Evolutionary conservation across 2,888 invertebrate genomes (phyloP).

Genomic region (Isotomurus palustris): DNA sequence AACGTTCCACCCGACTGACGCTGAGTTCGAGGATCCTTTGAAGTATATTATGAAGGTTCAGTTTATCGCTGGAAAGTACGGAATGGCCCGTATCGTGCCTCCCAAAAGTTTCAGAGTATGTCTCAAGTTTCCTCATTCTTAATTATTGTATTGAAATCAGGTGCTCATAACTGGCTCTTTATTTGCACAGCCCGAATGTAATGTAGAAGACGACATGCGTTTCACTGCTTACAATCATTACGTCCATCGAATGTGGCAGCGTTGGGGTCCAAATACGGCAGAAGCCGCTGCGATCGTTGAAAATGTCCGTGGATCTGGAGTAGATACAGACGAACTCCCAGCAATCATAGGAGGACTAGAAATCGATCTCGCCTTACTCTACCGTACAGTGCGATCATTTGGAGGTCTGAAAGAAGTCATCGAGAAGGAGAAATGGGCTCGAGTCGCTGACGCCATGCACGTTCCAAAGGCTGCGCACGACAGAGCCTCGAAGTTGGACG

Average conservation of each 20-base stretch:
- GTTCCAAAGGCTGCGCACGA: slow-evolving; percentile 74
- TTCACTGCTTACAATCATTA: slow-evolving; percentile 88
- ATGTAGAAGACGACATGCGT: slow-evolving; percentile 74
- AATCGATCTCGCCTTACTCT: slow-evolving; percentile 78
- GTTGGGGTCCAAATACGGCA: slow-evolving; percentile 84
- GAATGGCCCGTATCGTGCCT: slow-evolving; percentile 82
- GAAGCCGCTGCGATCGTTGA: slow-evolving; percentile 73
- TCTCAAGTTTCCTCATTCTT: neutral
- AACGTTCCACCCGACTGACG: slow-evolving; percentile 71
- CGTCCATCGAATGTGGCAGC: slow-evolving; percentile 75
- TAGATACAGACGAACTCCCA: slow-evolving; percentile 45
- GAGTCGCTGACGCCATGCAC: slow-evolving; percentile 82
- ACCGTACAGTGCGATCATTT: slow-evolving; percentile 74
- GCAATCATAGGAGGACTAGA: slow-evolving; percentile 80
- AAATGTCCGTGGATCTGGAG: slow-evolving; percentile 36
- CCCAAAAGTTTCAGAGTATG: slow-evolving; percentile 66
- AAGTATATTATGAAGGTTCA: slow-evolving; percentile 76
- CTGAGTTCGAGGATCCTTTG: slow-evolving; percentile 81
- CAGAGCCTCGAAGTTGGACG: slow-evolving; percentile 75
- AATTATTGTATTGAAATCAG: neutral
- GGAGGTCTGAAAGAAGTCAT: slow-evolving; percentile 84
- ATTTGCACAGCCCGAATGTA: slow-evolving; percentile 64
- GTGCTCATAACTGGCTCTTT: neutral
- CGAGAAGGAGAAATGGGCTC: slow-evolving; percentile 81
- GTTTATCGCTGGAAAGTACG: slow-evolving; percentile 69